Evolutionary conservation across 2,888 invertebrate species (phyloP).

Genomic region (Lasioglossum leucozonium): DNA sequence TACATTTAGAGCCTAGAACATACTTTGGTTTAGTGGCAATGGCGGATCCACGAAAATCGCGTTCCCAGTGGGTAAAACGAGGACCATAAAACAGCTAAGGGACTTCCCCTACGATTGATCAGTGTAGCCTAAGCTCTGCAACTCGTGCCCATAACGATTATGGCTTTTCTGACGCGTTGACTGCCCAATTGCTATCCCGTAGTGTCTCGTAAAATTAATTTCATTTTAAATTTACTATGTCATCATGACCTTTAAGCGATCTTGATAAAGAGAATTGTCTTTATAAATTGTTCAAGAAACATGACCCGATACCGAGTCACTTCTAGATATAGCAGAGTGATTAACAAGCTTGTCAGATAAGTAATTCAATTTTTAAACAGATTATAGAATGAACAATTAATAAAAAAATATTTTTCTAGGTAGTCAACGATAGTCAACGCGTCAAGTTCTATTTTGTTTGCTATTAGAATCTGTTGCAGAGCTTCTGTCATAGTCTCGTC

Average conservation of each 20-base stretch:
- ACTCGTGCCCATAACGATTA: not conserved
- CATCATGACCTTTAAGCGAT: not conserved
- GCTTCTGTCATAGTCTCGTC: not conserved
- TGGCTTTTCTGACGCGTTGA: not conserved
- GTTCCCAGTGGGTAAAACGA: not conserved
- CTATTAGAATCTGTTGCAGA: not conserved
- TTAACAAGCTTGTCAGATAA: not conserved
- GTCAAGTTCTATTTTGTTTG: not conserved
- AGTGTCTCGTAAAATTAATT: not conserved
- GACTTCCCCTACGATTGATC: not conserved
- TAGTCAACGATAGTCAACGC: not conserved
- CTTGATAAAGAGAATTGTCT: not conserved
- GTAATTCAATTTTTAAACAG: not conserved
- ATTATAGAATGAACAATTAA: not conserved
- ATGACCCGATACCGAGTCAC: not conserved
- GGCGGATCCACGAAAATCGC: conserved; percentile 29
- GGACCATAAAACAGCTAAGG: not conserved
- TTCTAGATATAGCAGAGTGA: not conserved
- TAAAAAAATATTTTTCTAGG: not conserved
- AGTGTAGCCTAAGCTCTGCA: not conserved
- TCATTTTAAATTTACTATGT: not conserved
- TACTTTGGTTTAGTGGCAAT: conserved; percentile 37
- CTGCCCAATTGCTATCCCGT: not conserved
- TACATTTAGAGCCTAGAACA: conserved; percentile 70
- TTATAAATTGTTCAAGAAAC: not conserved